phyloP scores from a whole-genome alignment of 2,113 vertebrate genomes.

The Oncorhynchus masou region DNA sequence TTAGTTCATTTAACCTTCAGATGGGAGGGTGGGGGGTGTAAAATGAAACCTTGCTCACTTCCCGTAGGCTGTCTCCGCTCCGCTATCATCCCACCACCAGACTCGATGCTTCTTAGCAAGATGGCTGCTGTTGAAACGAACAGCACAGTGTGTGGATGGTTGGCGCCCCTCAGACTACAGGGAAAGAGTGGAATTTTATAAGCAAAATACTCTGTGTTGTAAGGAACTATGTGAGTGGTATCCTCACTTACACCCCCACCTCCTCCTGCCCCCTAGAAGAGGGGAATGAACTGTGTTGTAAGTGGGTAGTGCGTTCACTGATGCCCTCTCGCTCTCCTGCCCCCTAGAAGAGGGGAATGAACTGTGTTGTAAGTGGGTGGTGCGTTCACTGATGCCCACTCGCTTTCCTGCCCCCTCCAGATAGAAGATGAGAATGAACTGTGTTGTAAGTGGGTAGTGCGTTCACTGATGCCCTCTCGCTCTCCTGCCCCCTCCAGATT shows the following conservation, averaged over 20 bases:
- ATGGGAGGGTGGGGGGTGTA: conserved; percentile 31
- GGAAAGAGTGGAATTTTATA: neutral
- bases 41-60: conserved; percentile 49
- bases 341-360: conserved; percentile 5
- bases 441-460: too few species aligned
- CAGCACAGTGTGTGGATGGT: neutral
- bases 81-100: conserved; percentile 54
- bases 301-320: neutral
- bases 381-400: neutral
- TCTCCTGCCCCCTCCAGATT: neutral
- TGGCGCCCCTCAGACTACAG: neutral
- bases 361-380: too few species aligned
- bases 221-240: too few species aligned
- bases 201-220: too few species aligned
- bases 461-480: neutral
- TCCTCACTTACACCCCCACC: neutral
- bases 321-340: conserved; percentile 21
- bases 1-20: conserved; percentile 37
- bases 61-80: conserved; percentile 32
- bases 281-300: too few species aligned
- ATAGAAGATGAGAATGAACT: too few species aligned
- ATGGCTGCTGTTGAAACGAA: conserved; percentile 43
- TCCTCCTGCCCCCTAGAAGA: too few species aligned
- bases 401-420: neutral
- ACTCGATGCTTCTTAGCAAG: conserved; percentile 51